A percentile compares a stretch with the other conserved stretches of the same genome.
Evolutionary conservation across 1,140 invertebrate species (phyloP).

Genomic region (Teleogryllus occipitalis): DNA sequence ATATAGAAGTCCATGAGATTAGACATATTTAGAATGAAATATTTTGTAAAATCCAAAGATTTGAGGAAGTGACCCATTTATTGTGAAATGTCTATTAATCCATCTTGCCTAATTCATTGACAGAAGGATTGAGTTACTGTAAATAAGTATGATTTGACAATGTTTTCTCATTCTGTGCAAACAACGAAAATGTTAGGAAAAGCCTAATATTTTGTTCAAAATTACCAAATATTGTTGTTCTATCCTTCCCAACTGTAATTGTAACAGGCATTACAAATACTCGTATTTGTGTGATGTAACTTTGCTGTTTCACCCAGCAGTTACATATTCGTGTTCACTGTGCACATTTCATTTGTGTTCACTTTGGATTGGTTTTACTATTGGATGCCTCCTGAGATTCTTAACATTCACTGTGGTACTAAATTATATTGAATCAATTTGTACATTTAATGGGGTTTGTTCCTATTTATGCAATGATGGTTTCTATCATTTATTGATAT

Average conservation of each 20-base stretch:
- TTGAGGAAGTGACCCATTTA: conserved; percentile 11
- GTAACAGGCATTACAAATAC: neutral
- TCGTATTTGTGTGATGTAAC: neutral
- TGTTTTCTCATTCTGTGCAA: neutral
- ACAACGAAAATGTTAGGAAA: conserved; percentile 11
- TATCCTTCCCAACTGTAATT: neutral
- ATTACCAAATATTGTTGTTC: neutral
- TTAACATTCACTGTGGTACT: neutral
- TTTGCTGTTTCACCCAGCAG: neutral
- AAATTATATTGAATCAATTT: neutral
- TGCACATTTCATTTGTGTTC: neutral
- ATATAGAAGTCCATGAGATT: conserved; percentile 12
- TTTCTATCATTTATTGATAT: neutral
- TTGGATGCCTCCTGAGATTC: neutral
- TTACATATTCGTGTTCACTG: neutral
- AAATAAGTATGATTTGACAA: neutral
- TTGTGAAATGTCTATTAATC: conserved; percentile 7
- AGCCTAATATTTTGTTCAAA: neutral
- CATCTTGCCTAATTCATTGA: conserved; percentile 2
- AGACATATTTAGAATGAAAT: conserved; percentile 13
- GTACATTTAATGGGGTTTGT: neutral
- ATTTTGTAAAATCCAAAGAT: conserved; percentile 23
- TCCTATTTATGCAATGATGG: neutral
- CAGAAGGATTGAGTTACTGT: too few species aligned
- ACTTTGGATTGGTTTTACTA: neutral